These are phyloP conservation scores for Hydractinia symbiolongicarpus DNA, from an alignment of 30 jellyfish, hydroid and myxozoan genomes.

Conservation along the genomic window DNA sequence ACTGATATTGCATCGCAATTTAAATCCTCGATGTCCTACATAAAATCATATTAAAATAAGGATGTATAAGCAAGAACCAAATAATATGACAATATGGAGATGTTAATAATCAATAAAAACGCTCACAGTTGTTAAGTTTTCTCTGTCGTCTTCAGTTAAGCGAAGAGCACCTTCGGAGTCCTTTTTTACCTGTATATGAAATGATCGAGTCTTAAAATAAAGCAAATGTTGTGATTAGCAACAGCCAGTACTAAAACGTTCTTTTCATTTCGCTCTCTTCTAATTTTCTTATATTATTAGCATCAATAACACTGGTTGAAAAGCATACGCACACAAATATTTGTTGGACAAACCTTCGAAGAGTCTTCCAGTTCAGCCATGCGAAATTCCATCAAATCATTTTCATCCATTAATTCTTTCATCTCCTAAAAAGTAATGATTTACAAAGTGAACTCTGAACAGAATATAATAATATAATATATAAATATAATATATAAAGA, in stretches of 20 bases:
- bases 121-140: constrained; percentile 11
- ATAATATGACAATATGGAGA: no score
- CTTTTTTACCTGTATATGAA: neutral
- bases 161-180: neutral
- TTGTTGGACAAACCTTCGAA: neutral
- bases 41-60: neutral
- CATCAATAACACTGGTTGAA: no score
- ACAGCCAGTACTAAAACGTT: no score
- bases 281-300: no score
- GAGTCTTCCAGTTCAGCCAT: constrained; percentile 31
- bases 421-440: constrained; percentile 7
- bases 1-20: constrained; percentile 80
- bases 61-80: no score
- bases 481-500: no score
- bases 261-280: no score
- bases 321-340: no score
- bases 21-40: constrained; percentile 55
- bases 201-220: neutral
- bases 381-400: constrained; percentile 34
- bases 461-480: no score
- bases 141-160: constrained; percentile 17
- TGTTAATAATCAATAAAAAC: neutral
- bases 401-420: constrained; percentile 25
- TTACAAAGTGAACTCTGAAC: no score
- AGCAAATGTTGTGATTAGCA: neutral